Evolutionary conservation across 2,888 invertebrate genomes (phyloP), one percentile per base, ranked within the genome.

Genomic region (Prenolepis imparis): DNA sequence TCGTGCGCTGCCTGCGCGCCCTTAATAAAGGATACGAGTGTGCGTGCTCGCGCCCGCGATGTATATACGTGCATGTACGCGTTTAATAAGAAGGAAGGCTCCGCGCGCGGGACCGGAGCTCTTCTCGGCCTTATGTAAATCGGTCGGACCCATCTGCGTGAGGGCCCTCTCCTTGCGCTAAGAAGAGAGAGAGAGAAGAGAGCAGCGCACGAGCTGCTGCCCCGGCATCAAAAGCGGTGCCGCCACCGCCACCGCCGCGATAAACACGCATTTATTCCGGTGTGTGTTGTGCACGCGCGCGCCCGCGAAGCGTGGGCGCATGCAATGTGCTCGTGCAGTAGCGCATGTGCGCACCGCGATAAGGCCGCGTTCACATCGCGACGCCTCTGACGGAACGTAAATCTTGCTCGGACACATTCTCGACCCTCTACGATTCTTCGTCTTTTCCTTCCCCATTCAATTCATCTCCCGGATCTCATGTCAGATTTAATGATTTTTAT

Each of bases 251-350:
- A 92, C 92, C 91, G 92, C 90, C 92, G 92, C 93, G 93, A 93
- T 93, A 93, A 93, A 93, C 93, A 92, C 92, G 92, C 93, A 93
- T 93, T 93, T 93, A 93, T 93, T 92, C 90, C 85, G 70, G 74
- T 57, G 86, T 86, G 85, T 88, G 82, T 80, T 85, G 82, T 78
- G 80, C 77, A 66, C 44, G 18, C 44, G 48, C 8, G 81, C 81
- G 66, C 52, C 72, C 82, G 73, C 73, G 70, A 83, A 83, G 90
- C 87, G 88, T 87, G 88, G 85, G 88, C 90, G 90, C 88, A 91
- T 89, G n/a, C n/a, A n/a, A n/a, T n/a, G 89, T 88, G 90, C 89
- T 86, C 82, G 70, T 72, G 86, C 90, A 84, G 86, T 87, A 87
- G 84, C 85, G 63, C 87, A 75, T 83, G 84, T 85, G 84, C 83